Evolutionary conservation across 2,888 invertebrate genomes (phyloP).

Genomic region (Melieria omissa): DNA sequence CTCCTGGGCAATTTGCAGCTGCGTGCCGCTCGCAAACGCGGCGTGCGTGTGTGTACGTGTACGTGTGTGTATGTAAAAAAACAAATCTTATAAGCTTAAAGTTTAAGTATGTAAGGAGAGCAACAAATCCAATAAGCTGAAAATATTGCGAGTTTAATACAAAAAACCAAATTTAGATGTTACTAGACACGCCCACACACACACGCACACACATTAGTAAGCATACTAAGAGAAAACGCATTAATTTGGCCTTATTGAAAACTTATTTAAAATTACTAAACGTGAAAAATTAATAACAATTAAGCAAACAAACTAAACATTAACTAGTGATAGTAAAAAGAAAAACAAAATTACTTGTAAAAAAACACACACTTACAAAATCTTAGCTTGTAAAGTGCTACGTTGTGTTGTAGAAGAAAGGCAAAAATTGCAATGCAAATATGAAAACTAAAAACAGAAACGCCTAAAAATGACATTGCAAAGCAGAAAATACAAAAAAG

Average conservation of each 20-base stretch:
- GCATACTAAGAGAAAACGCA: slow-evolving; percentile 39
- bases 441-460: slow-evolving; percentile 43
- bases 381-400: slow-evolving; percentile 30
- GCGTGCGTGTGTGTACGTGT: too few relatives aligned
- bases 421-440: slow-evolving; percentile 14
- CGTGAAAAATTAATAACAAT: slow-evolving; percentile 41
- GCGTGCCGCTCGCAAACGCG: too few relatives aligned
- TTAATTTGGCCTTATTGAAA: slow-evolving; percentile 64
- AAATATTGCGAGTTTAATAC: slow-evolving; percentile 29
- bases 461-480: slow-evolving; percentile 29
- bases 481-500: not conserved
- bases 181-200: not conserved
- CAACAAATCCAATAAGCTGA: slow-evolving; percentile 39
- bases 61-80: slow-evolving; percentile 22
- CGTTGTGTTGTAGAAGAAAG: slow-evolving; percentile 44
- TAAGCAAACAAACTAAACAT: slow-evolving; percentile 16
- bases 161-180: slow-evolving; percentile 14
- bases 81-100: slow-evolving; percentile 45
- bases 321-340: not conserved
- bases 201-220: too few relatives aligned
- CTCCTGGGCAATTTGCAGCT: too few relatives aligned
- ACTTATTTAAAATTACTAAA: slow-evolving; percentile 40
- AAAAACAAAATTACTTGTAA: not conserved
- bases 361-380: not conserved
- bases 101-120: slow-evolving; percentile 19